These are phyloP conservation scores for Pedionomus torquatus DNA, from an alignment of 2,113 vertebrate species.

Conservation along the genomic window DNA sequence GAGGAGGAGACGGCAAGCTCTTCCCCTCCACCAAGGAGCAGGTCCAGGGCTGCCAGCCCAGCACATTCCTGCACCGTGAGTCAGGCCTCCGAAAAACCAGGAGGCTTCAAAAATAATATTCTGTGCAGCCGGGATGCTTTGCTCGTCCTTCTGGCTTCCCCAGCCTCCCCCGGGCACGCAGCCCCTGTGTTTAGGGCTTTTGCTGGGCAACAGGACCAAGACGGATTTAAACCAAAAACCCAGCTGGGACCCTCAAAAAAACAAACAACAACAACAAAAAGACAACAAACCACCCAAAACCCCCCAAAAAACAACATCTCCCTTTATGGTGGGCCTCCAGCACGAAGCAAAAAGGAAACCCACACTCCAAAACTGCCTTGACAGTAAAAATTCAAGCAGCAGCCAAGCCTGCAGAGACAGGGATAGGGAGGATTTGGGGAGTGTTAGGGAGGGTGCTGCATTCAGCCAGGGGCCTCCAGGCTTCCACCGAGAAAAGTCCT, in stretches of 20 bases:
- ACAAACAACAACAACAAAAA: too few species aligned
- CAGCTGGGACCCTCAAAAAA: background rate
- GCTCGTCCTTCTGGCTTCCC: background rate
- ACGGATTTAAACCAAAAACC: background rate
- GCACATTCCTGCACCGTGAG: conserved; percentile 36
- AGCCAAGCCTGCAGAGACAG: background rate
- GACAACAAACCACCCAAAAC: too few species aligned
- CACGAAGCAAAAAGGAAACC: background rate
- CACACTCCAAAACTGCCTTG: accelerated
- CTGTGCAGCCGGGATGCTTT: background rate
- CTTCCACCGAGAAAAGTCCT: background rate
- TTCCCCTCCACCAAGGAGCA: conserved; percentile 21
- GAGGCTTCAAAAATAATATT: conserved; percentile 31
- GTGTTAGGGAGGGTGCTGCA: background rate
- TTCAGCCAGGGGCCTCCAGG: background rate
- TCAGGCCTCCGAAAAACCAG: conserved; percentile 48
- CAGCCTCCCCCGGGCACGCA: background rate
- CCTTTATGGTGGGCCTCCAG: background rate
- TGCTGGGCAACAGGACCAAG: background rate
- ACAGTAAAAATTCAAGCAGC: accelerated
- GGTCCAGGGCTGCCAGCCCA: conserved; percentile 56
- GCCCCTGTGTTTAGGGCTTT: accelerated
- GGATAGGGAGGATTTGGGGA: background rate
- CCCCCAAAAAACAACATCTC: background rate
- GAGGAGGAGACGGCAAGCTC: background rate